Base-by-base conservation (phyloP, 2,797 vertebrate genomes). In the Aeoliscus strigatus region DNA sequence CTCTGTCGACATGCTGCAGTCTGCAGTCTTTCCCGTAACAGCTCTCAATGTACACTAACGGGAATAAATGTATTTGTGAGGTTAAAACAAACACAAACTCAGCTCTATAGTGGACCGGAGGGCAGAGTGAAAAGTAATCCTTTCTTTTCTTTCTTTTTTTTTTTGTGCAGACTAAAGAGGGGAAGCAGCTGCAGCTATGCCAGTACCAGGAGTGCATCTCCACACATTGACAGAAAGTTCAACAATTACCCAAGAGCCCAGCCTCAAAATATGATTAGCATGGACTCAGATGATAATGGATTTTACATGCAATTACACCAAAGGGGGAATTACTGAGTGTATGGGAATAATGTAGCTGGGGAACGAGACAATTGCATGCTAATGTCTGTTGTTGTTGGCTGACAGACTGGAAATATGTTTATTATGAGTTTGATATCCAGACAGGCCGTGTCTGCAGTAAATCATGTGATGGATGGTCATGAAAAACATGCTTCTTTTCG, bases 211-310 rank as follows among this genome's bases (percentile, higher is more conserved):
- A 81, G 67, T 73, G 44, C 60, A 74, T 75, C 71, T 73, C 74
- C 69, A 67, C 72, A 60, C 64, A 58, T 70, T 75, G 79, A 80
- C 56, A 76, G 66, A 77, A 69, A 75, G 64, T 83, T 76, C 62
- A 81, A 75, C 73, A 79, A 71, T 81, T 66, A 79, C 68, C 61
- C 70, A 50, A 27, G 51, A 60, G 60, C 46, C 29, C 44, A 57
- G 65, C 62, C 61, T 79, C 60, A 50, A 82, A 79, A 79, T 81
- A 78, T 82, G 74, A 85, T 87, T 79, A 82, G 68, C 59, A 78
- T 76, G 55, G 71, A 73, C 70, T 59, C 54, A 63, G 60, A 82
- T 75, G 53, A 77, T 82, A 82, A 85, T 81, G 77, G 80, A 66
- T 84, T 84, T 82, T 82, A 78, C 72, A 82, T 78, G 70, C 64